Percentiles rank a stretch among this genome's conserved stretches.
Evolutionary conservation across 2,797 vertebrate species (phyloP).

Genomic region (Serranus cabrilla): DNA sequence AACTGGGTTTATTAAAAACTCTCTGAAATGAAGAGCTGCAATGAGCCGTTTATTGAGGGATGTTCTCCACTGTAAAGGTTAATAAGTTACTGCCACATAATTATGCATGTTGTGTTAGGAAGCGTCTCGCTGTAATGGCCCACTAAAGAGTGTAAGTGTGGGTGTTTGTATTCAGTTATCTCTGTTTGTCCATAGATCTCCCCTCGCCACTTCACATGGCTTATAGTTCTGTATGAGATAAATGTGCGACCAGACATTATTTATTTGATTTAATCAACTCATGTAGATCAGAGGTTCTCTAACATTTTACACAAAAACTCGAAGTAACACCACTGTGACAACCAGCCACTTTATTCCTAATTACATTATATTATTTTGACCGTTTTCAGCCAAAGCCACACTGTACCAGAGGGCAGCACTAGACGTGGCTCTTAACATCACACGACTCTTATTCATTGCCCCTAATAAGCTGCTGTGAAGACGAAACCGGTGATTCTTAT

Average conservation of each 20-base stretch:
- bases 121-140: constrained; percentile 41
- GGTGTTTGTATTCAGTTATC: constrained; percentile 31
- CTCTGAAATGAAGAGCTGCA: constrained; percentile 78
- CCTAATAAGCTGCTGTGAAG: no score
- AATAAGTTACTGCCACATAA: constrained; percentile 81
- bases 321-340: no score
- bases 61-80: constrained; percentile 79
- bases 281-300: no score
- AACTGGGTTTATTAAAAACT: constrained; percentile 77
- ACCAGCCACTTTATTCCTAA: no score
- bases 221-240: background rate
- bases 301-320: no score
- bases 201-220: background rate
- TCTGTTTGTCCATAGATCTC: constrained; percentile 15
- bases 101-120: constrained; percentile 70
- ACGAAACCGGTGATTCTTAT: no score
- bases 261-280: background rate
- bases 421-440: no score
- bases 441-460: no score
- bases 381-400: no score
- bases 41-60: constrained; percentile 79
- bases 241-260: background rate
- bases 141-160: constrained; percentile 26
- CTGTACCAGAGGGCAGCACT: no score
- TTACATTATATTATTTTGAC: no score